Conservation (phyloP, 2,113 vertebrate genomes). For the Rhombomys opimus region DNA sequence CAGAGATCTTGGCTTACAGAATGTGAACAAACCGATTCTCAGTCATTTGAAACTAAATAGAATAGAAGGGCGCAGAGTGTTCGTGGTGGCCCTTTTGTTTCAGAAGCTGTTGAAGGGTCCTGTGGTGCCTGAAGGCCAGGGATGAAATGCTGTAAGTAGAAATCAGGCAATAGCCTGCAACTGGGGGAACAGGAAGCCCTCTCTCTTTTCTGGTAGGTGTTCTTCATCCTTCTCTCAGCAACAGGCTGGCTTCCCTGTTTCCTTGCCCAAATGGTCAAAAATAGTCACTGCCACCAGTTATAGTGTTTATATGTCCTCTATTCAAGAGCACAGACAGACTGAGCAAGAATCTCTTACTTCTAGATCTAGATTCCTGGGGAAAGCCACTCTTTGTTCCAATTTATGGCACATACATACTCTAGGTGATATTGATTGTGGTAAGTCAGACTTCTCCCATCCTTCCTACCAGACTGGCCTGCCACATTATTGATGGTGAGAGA, state of each 20-base stretch:
- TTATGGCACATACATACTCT: background rate
- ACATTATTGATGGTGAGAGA: background rate
- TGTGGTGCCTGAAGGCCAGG: background rate
- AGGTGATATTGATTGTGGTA: background rate
- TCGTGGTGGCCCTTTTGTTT: slow-evolving; percentile 26
- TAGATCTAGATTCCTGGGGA: slow-evolving; percentile 61
- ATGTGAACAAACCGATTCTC: slow-evolving; percentile 45
- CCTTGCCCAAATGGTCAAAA: slow-evolving; percentile 73
- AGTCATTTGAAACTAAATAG: slow-evolving; percentile 34
- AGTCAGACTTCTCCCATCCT: background rate
- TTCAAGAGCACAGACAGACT: slow-evolving; percentile 76
- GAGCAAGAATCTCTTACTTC: slow-evolving; percentile 64
- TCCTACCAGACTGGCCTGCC: background rate
- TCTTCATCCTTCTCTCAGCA: slow-evolving; percentile 62
- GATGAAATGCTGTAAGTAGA: background rate
- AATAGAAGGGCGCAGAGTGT: slow-evolving; percentile 26
- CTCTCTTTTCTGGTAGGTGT: slow-evolving; percentile 32
- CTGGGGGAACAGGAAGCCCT: background rate
- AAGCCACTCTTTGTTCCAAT: slow-evolving; percentile 25
- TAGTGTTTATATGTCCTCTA: slow-evolving; percentile 69
- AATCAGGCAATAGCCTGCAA: background rate
- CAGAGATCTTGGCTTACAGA: slow-evolving; percentile 53
- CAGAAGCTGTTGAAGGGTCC: background rate
- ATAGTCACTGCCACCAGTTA: slow-evolving; percentile 75
- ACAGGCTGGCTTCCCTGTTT: slow-evolving; percentile 69